These are phyloP conservation scores for Sebastes melanostomus DNA, from an alignment of 2,797 vertebrate genomes.

Conservation along the genomic window DNA sequence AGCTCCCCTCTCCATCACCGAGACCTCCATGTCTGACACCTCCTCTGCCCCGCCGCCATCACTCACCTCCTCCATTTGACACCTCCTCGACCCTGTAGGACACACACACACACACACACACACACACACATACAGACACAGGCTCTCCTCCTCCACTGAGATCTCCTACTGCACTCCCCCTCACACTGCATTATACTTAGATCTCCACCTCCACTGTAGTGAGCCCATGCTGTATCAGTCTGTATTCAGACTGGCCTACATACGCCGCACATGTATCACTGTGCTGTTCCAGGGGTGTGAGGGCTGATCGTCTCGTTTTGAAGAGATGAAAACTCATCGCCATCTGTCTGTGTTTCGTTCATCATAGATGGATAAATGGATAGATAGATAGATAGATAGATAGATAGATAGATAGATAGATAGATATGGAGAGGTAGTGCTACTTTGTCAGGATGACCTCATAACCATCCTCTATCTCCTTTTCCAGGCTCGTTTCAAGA, in stretches of 20 bases:
- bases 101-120: constrained; percentile 47
- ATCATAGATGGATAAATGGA: constrained; percentile 21
- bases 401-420: constrained; percentile 22
- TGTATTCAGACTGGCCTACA: constrained; percentile 77
- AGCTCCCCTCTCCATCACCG: constrained; percentile 62
- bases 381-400: constrained; percentile 9
- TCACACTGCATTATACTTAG: constrained; percentile 79
- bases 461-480: constrained; percentile 59
- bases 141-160: constrained; percentile 65
- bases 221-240: constrained; percentile 71
- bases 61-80: constrained; percentile 72
- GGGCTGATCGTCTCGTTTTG: constrained; percentile 45
- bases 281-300: constrained; percentile 44
- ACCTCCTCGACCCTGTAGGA: constrained; percentile 68
- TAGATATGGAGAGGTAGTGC: constrained; percentile 11
- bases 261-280: constrained; percentile 59
- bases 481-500: constrained; percentile 46
- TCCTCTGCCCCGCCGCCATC: constrained; percentile 62
- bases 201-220: constrained; percentile 80
- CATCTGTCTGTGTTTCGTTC: background rate
- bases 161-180: constrained; percentile 78
- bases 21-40: constrained; percentile 71
- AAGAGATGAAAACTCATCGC: constrained; percentile 19
- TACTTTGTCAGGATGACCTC: constrained; percentile 72
- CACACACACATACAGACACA: constrained; percentile 26